Conservation (phyloP, 1,140 invertebrate species). For the Drosophila lowei region DNA sequence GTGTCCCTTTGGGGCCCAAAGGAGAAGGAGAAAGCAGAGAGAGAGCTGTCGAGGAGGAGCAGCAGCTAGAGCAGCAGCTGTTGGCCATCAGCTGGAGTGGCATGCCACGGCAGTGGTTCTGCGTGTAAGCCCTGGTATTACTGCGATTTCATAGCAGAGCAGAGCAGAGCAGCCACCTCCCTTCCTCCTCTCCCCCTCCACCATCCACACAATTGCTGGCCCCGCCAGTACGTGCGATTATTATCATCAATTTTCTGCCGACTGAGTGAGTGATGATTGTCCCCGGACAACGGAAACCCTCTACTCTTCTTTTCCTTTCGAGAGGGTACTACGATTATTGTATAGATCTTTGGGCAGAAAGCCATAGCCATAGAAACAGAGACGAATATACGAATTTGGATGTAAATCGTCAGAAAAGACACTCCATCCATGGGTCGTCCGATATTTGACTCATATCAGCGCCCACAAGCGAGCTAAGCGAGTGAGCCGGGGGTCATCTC, state of each 20-base stretch:
- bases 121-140: constrained; percentile 49
- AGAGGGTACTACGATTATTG: too few species aligned
- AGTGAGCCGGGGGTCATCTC: too few species aligned
- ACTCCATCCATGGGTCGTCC: too few species aligned
- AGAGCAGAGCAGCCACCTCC: constrained; percentile 2
- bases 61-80: constrained; percentile 46
- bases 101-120: not conserved
- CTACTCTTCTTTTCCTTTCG: not conserved
- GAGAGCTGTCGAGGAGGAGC: not conserved
- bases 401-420: too few species aligned
- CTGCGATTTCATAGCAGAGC: constrained; percentile 14
- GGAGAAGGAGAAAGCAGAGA: too few species aligned
- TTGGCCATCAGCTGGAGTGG: constrained; percentile 33
- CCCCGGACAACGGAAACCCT: constrained; percentile 54
- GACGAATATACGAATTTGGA: too few species aligned
- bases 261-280: constrained; percentile 75
- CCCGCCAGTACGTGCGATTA: constrained; percentile 70
- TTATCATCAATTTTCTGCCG: constrained; percentile 78
- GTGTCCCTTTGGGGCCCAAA: constrained; percentile 45
- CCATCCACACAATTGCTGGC: constrained; percentile 28
- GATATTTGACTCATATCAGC: too few species aligned
- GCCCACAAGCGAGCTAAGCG: too few species aligned
- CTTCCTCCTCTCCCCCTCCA: too few species aligned
- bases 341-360: too few species aligned
- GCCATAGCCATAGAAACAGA: too few species aligned